Evolutionary conservation across 2,113 vertebrate species (phyloP).

Genomic region (Xenopus laevis): DNA sequence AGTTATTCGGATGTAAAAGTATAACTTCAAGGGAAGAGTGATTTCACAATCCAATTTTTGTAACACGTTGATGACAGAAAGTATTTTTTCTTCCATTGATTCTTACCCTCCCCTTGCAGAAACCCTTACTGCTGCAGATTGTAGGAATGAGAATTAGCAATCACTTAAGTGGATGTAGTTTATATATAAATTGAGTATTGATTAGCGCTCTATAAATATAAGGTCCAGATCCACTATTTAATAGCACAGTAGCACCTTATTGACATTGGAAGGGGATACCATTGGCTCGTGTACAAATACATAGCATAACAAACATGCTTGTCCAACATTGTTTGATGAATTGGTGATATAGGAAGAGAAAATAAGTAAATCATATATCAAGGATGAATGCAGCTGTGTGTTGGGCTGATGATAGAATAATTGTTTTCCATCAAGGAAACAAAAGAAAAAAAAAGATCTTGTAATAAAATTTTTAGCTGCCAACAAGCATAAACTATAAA

Average conservation of each 20-base stretch:
- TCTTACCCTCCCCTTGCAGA: neutral
- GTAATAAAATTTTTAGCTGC: conserved; percentile 80
- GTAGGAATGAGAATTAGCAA: conserved; percentile 9
- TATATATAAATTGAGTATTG: conserved; percentile 4
- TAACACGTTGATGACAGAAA: neutral
- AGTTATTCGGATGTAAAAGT: neutral
- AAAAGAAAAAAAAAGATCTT: conserved; percentile 55
- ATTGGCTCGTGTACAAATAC: conserved; percentile 18
- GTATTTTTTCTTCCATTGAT: neutral
- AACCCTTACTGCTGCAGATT: neutral
- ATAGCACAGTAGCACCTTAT: neutral
- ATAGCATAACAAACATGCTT: conserved; percentile 15
- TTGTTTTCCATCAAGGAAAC: conserved; percentile 66
- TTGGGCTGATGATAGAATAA: conserved; percentile 64
- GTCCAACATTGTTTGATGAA: conserved; percentile 20
- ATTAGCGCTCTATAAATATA: neutral
- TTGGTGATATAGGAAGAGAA: conserved; percentile 32
- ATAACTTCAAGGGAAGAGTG: neutral
- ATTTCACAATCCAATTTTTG: neutral
- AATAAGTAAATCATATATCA: conserved; percentile 46
- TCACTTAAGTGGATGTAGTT: conserved; percentile 1
- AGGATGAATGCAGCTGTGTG: conserved; percentile 49
- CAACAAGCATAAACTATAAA: conserved; percentile 69
- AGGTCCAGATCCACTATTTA: neutral
- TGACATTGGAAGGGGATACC: neutral